phyloP scores from a whole-genome alignment of 1,140 invertebrate species.

The Polypedilum pembai region DNA sequence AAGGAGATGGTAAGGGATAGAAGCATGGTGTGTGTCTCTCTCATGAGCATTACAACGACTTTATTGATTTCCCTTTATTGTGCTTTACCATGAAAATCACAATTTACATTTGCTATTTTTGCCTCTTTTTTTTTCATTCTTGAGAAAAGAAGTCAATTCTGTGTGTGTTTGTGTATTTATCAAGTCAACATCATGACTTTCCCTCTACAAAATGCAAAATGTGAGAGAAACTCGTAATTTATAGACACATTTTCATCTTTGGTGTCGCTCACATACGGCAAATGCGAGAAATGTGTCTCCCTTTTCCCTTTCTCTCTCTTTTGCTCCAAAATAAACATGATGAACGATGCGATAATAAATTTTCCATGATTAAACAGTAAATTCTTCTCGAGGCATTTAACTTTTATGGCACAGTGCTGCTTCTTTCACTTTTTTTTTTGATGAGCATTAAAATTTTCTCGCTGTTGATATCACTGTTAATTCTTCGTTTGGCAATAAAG shows the following conservation, averaged over 20 bases:
- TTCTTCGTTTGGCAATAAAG: neutral
- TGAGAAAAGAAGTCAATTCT: neutral
- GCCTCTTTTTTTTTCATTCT: too few species aligned
- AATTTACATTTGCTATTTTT: too few species aligned
- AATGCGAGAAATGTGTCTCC: neutral
- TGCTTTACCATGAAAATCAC: too few species aligned
- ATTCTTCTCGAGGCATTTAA: conserved; percentile 1
- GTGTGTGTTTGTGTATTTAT: neutral
- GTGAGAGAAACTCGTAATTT: neutral
- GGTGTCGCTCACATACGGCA: too few species aligned
- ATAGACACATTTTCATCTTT: conserved; percentile 5
- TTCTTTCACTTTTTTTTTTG: neutral
- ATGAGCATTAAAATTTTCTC: neutral
- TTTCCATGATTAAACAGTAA: conserved; percentile 14
- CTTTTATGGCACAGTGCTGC: neutral
- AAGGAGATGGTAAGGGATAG: too few species aligned
- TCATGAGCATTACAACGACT: neutral
- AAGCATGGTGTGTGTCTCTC: neutral
- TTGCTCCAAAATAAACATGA: neutral
- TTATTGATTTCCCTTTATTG: neutral
- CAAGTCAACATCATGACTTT: neutral
- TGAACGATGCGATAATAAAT: conserved; percentile 15
- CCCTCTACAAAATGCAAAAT: neutral
- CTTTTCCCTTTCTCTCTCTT: too few species aligned
- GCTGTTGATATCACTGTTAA: conserved; percentile 3